phyloP scores from a whole-genome alignment of 2,797 vertebrate species.

The Carcharodon carcharias region DNA sequence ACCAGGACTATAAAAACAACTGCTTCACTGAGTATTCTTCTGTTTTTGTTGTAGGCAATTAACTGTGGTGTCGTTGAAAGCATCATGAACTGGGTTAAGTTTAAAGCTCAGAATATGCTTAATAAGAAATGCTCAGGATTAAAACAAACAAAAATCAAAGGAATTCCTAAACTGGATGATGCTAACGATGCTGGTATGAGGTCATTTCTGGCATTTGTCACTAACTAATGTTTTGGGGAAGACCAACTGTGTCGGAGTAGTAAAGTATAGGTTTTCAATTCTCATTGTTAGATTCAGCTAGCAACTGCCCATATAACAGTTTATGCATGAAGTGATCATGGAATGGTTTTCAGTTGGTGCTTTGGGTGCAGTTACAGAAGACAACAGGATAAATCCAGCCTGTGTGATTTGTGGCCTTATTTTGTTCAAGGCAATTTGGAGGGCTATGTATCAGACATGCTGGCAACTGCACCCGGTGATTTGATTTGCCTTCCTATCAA shows the following conservation, averaged over 20 bases:
- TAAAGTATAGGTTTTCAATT: not conserved
- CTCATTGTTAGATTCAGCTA: not conserved
- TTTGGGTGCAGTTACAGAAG: not conserved
- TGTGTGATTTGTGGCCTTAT: not conserved
- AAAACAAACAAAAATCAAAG: conserved; percentile 92
- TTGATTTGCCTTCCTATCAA: not conserved
- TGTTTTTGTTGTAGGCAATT: conserved; percentile 62
- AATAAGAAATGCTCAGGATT: conserved; percentile 96
- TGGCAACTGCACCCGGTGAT: not conserved
- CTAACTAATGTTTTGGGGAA: not conserved
- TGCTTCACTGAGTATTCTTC: not conserved
- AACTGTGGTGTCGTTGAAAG: conserved; percentile 88
- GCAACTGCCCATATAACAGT: not conserved
- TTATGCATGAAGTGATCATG: not conserved
- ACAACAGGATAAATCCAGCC: not conserved
- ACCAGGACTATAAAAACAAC: not conserved
- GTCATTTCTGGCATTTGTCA: not conserved
- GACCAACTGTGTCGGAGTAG: not conserved
- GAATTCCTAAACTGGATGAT: conserved; percentile 93
- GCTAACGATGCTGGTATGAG: conserved; percentile 90
- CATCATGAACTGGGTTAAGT: conserved; percentile 96
- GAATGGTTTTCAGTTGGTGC: not conserved
- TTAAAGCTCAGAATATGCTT: conserved; percentile 88
- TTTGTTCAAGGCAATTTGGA: not conserved
- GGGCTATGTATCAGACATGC: not conserved